Evolutionary conservation across 2,888 invertebrate genomes (phyloP).

Genomic region (Heteromurus nitidus): DNA sequence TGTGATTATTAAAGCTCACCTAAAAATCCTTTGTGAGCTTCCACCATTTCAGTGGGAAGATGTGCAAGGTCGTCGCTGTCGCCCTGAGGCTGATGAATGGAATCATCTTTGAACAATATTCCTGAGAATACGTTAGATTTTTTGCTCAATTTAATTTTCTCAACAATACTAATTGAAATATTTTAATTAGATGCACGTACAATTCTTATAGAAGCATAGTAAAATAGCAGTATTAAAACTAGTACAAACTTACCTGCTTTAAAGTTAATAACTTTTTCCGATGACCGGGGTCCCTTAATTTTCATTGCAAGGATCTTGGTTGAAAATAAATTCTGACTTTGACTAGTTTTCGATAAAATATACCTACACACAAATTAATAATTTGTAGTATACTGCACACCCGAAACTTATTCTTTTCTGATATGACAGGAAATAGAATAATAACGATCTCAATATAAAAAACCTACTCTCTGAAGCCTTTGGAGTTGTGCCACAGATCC

Average conservation of each 20-base stretch:
- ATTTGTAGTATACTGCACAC: background rate
- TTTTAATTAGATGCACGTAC: no score
- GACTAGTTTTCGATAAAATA: slow-evolving; percentile 42
- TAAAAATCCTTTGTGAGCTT: background rate
- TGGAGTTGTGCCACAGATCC: slow-evolving; percentile 48
- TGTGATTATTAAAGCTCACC: background rate
- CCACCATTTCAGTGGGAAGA: slow-evolving; percentile 34
- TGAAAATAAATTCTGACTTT: slow-evolving; percentile 25
- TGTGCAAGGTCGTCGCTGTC: slow-evolving; percentile 8
- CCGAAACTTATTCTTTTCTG: no score
- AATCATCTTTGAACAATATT: no score
- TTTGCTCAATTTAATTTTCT: no score
- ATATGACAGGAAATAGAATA: background rate
- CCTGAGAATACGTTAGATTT: no score
- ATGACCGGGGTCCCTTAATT: slow-evolving; percentile 17
- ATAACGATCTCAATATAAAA: background rate
- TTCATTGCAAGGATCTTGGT: slow-evolving; percentile 52
- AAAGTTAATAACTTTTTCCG: background rate
- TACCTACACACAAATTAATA: slow-evolving; percentile 23
- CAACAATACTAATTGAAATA: no score
- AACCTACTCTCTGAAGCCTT: slow-evolving; percentile 53
- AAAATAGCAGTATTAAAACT: no score
- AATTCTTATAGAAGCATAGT: no score
- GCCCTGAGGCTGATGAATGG: no score
- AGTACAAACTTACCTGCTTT: slow-evolving; percentile 41